Base-by-base conservation (phyloP, 2,888 invertebrate species). In the Bombylius major region DNA sequence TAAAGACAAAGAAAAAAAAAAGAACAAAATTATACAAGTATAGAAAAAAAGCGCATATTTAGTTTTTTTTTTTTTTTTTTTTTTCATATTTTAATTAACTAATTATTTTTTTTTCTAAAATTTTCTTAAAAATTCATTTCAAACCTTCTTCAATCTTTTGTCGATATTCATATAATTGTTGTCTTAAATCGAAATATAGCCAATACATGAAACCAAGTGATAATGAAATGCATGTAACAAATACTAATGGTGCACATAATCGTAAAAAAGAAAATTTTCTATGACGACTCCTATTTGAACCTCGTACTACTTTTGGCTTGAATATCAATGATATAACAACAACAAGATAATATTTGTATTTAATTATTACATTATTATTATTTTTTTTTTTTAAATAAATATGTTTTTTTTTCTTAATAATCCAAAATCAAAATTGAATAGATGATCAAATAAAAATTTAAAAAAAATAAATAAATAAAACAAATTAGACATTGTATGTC, bases 111-210 rank as follows among this genome's bases (percentile, higher is more conserved):
- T 42, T 6, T 50, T 36, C 9, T 23, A n/a, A 9, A 12, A 45
- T n/a, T 46, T 32, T 53, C 23, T 5, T 31, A 14, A 45, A 45
- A 23, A 23, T 23, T 23, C 23, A 23, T 23, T 23, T 58, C 56
- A 53, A 61, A 72, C 72, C 72, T 68, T 72, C 71, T 64, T 73
- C 73, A 62, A 72, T 68, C 62, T 71, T 72, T 59, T 68, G 70
- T 54, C 71, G 69, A 62, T 72, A 71, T 56, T 70, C 71, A 50
- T 66, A 65, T 33, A 72, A 67, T 58, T 73, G 70, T 58, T 72
- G 70, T 57, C 70, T 66, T 50, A 73, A 64, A 66, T 72, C 73
- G 56, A 72, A 72, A 62, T 72, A 70, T 34, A 70, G 61, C 72
- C 73, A 72, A 64, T 71, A 72, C 52, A 73, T 65, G 57, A 72